These are phyloP conservation scores for Girardinichthys multiradiatus DNA, from an alignment of 2,113 vertebrate genomes.

Conservation along the genomic window DNA sequence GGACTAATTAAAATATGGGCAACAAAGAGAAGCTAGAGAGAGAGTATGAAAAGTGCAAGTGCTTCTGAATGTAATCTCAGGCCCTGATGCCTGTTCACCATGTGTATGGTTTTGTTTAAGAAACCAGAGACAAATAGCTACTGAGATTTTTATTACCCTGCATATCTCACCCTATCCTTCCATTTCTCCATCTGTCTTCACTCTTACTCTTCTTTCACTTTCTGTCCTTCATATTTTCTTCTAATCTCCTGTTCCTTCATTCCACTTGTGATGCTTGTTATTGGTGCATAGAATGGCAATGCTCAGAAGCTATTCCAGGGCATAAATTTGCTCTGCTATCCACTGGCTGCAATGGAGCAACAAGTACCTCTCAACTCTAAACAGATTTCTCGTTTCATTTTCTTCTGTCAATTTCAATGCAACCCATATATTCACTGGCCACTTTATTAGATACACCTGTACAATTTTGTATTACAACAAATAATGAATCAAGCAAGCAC, in stretches of 20 bases:
- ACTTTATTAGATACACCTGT: neutral
- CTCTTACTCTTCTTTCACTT: neutral
- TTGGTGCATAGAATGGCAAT: neutral
- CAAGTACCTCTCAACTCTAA: neutral
- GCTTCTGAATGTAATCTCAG: conserved; percentile 62
- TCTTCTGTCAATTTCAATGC: neutral
- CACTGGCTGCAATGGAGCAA: neutral
- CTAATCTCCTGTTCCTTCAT: neutral
- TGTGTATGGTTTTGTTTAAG: conserved; percentile 85
- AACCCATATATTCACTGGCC: neutral
- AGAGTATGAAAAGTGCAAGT: neutral
- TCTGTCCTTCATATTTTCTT: neutral
- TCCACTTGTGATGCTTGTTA: neutral
- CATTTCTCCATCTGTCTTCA: conserved; percentile 28
- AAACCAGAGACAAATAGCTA: conserved; percentile 87
- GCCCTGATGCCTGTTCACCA: conserved; percentile 76
- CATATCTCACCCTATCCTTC: conserved; percentile 36
- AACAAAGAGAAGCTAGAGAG: neutral
- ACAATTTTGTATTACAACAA: neutral
- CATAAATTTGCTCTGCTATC: neutral
- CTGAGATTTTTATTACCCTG: conserved; percentile 73
- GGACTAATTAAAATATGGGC: neutral
- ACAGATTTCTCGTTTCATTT: neutral
- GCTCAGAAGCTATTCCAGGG: neutral
- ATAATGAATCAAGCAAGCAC: neutral